phyloP scores from a whole-genome alignment of 2,888 invertebrate genomes.

The Agrotis clavis region DNA sequence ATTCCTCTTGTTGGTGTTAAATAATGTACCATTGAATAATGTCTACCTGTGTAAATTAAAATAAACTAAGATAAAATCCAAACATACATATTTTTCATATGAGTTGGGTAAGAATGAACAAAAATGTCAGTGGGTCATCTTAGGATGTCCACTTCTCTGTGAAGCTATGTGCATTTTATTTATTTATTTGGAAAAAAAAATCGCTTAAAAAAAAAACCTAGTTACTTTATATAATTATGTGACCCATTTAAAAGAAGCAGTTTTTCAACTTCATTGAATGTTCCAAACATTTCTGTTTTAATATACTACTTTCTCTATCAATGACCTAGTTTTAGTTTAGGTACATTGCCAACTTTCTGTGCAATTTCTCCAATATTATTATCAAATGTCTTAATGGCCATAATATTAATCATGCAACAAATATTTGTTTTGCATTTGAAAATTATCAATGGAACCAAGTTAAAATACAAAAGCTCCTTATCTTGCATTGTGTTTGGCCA shows the following conservation, averaged over 20 bases:
- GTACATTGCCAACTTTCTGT: conserved; percentile 30
- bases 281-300: neutral
- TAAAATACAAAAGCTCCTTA: too few relatives aligned
- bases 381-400: neutral
- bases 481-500: too few relatives aligned
- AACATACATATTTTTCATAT: neutral
- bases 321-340: conserved; percentile 41
- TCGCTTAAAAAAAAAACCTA: too few relatives aligned
- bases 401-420: conserved; percentile 4
- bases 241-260: too few relatives aligned
- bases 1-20: neutral
- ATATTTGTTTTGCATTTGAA: neutral
- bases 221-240: too few relatives aligned
- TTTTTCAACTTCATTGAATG: conserved; percentile 1
- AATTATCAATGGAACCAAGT: neutral
- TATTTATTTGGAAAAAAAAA: too few relatives aligned
- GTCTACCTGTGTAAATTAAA: neutral
- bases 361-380: conserved; percentile 13
- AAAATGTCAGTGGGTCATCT: too few relatives aligned
- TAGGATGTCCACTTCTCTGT: neutral
- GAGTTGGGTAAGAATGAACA: neutral
- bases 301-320: conserved; percentile 43
- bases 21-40: too few relatives aligned
- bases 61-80: neutral
- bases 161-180: neutral